These are phyloP conservation scores for Eubucco bourcierii DNA, from an alignment of 2,113 vertebrate genomes.

Conservation along the genomic window DNA sequence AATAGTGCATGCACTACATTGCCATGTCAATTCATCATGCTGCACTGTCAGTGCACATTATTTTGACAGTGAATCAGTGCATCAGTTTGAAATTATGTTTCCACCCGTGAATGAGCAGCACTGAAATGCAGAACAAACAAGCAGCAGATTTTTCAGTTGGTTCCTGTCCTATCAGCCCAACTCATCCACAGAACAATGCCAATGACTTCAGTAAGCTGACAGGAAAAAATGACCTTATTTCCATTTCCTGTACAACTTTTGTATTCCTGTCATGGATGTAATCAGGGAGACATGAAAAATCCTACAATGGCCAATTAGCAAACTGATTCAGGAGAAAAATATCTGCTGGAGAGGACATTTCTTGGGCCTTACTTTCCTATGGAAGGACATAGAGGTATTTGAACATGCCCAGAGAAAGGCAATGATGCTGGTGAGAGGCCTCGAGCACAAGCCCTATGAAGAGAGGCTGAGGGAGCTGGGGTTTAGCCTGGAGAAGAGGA, in stretches of 20 bases:
- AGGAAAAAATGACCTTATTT: slow-evolving; percentile 54
- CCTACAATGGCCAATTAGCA: background rate
- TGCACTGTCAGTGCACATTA: background rate
- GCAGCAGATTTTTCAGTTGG: background rate
- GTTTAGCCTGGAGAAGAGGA: no score
- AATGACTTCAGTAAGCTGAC: slow-evolving; percentile 4
- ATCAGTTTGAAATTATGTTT: background rate
- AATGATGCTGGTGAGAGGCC: no score
- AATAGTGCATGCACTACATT: background rate
- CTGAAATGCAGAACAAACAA: background rate
- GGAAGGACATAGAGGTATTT: no score
- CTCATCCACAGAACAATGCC: slow-evolving; percentile 31
- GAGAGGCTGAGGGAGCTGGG: no score
- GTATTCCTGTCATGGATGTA: background rate
- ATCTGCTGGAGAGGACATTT: background rate
- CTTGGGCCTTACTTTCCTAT: background rate
- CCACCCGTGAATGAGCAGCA: background rate
- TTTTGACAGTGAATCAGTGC: slow-evolving; percentile 19
- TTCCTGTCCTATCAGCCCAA: slow-evolving; percentile 19
- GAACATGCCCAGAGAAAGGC: no score
- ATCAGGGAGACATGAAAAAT: background rate
- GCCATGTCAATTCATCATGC: background rate
- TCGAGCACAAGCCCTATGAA: no score
- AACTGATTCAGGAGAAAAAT: background rate
- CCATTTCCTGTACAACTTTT: slow-evolving; percentile 36